Evolutionary conservation across 2,888 invertebrate species (phyloP).

Genomic region (Stenotaenia linearis): DNA sequence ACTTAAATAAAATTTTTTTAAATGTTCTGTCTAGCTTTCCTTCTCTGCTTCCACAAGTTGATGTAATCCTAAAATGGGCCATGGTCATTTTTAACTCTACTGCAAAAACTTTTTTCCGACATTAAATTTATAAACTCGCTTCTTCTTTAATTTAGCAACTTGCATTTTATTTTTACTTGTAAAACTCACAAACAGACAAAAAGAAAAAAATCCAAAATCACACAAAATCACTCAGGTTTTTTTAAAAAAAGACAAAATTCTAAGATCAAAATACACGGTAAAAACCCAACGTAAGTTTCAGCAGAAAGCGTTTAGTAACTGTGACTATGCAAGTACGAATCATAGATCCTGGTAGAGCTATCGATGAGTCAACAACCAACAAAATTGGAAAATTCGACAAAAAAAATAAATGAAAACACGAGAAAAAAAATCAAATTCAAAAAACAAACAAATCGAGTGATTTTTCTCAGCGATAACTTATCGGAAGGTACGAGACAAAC

Average conservation of each 20-base stretch:
- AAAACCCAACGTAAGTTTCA: no score
- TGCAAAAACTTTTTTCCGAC: neutral
- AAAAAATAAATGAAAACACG: neutral
- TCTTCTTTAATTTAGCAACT: no score
- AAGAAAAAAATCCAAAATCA: neutral
- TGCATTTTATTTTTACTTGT: no score
- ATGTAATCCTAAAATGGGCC: neutral
- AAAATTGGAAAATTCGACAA: neutral
- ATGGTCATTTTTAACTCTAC: neutral
- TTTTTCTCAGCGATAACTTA: neutral
- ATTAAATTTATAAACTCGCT: neutral
- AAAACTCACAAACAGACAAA: neutral
- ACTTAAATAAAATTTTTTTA: neutral
- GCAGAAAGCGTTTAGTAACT: neutral
- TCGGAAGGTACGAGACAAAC: neutral
- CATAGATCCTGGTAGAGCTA: neutral
- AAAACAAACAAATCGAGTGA: neutral
- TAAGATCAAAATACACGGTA: neutral
- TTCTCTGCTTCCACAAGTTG: neutral
- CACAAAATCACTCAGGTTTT: neutral
- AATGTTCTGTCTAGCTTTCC: neutral
- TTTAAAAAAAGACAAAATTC: neutral
- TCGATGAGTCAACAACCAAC: neutral
- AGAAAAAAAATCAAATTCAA: neutral
- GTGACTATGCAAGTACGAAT: neutral